phyloP scores from a whole-genome alignment of 30 jellyfish, hydroid and myxozoan genomes.

The Cassiopea andromeda region DNA sequence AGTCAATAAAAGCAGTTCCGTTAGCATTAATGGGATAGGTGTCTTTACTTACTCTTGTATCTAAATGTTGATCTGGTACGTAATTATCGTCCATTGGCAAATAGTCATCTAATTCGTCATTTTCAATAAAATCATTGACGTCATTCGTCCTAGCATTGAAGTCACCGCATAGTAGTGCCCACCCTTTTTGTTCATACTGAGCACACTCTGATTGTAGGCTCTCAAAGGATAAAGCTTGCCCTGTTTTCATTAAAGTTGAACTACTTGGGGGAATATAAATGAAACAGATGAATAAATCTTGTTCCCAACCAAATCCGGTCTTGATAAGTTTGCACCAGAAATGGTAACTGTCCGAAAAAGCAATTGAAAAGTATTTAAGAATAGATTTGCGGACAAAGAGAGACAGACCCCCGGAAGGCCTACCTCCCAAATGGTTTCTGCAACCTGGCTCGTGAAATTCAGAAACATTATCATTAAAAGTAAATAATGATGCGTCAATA shows the following conservation, averaged over 20 bases:
- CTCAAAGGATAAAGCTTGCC: conserved; percentile 34
- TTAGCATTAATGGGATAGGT: no score
- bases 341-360: conserved; percentile 12
- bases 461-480: background rate
- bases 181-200: background rate
- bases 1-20: no score
- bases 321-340: conserved; percentile 40
- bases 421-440: conserved; percentile 13
- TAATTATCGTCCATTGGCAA: no score
- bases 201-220: conserved; percentile 55
- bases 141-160: no score
- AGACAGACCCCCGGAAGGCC: conserved; percentile 55
- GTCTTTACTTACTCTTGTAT: no score
- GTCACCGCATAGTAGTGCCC: no score
- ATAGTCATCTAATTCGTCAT: no score
- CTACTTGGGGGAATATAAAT: conserved; percentile 37
- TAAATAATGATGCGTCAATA: conserved; percentile 2
- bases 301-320: background rate
- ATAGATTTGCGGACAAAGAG: conserved; percentile 29
- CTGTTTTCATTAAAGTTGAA: conserved; percentile 29
- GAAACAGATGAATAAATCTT: conserved; percentile 35
- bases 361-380: background rate
- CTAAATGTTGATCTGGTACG: no score
- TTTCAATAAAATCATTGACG: no score
- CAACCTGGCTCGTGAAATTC: conserved; percentile 38